Percentiles rank a stretch among this genome's conserved stretches.
Evolutionary conservation across 2,113 vertebrate genomes (phyloP).

Genomic region (Dipodomys stephensi): DNA sequence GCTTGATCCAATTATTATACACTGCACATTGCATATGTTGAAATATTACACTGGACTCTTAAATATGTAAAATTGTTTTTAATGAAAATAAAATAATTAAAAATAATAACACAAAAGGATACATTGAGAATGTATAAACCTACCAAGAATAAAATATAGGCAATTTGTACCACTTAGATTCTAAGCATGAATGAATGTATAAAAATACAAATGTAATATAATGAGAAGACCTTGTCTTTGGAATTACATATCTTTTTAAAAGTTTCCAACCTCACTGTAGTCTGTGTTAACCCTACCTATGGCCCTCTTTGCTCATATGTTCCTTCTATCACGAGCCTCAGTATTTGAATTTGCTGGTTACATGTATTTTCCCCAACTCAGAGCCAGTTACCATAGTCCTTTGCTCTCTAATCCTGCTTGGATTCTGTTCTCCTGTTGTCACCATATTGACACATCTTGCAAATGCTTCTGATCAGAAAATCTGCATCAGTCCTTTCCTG

Average conservation of each 20-base stretch:
- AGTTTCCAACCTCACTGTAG: background rate
- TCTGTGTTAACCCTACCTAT: background rate
- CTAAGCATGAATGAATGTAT: background rate
- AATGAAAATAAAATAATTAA: background rate
- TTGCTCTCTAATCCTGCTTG: background rate
- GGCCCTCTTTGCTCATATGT: background rate
- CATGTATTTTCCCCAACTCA: background rate
- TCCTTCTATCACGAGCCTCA: background rate
- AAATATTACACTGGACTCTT: background rate
- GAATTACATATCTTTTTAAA: background rate
- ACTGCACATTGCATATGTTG: too few relatives aligned
- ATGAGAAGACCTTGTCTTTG: background rate
- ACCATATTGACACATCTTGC: background rate
- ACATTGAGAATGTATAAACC: constrained; percentile 2
- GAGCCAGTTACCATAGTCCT: background rate
- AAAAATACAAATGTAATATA: background rate
- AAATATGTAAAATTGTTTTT: background rate
- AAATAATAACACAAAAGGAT: background rate
- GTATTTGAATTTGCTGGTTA: background rate
- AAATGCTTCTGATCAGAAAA: background rate
- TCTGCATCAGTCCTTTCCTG: background rate
- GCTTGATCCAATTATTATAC: background rate
- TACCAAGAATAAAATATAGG: constrained; percentile 8
- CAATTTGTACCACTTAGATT: background rate
- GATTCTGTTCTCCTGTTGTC: background rate